A percentile compares a stretch with the other conserved stretches of the same genome.
phyloP scores from a whole-genome alignment of 2,113 vertebrate genomes.

The Columbina picui region DNA sequence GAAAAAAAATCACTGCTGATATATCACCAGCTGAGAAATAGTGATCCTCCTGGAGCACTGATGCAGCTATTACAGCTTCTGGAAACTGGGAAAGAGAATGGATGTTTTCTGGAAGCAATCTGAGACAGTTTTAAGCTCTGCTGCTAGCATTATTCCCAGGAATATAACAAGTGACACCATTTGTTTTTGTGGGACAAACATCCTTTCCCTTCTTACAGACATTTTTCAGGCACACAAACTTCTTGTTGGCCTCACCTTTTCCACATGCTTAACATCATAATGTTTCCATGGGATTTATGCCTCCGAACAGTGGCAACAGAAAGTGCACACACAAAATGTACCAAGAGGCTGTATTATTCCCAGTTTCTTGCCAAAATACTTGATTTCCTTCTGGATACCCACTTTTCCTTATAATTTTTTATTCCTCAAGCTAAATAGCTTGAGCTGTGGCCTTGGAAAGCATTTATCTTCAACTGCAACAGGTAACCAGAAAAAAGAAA shows the following conservation, averaged over 20 bases:
- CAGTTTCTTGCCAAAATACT: neutral
- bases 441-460: neutral
- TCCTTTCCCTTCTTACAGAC: neutral
- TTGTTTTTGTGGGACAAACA: neutral
- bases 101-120: neutral
- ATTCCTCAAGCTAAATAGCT: neutral
- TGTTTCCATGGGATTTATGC: neutral
- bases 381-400: neutral
- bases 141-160: neutral
- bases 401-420: neutral
- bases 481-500: neutral
- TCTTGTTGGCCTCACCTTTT: neutral
- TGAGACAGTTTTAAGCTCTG: neutral
- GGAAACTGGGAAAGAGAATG: neutral
- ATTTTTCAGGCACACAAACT: neutral
- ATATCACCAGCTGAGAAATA: neutral
- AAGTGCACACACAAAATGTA: neutral
- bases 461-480: neutral
- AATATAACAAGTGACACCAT: accelerated
- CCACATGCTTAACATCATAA: neutral
- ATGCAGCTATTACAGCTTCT: neutral
- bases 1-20: neutral
- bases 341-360: neutral
- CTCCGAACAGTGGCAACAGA: neutral
- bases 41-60: neutral